Evolutionary conservation across 2,888 invertebrate genomes (phyloP), one percentile per base, ranked within the genome.

Genomic region (Doris montereyensis): DNA sequence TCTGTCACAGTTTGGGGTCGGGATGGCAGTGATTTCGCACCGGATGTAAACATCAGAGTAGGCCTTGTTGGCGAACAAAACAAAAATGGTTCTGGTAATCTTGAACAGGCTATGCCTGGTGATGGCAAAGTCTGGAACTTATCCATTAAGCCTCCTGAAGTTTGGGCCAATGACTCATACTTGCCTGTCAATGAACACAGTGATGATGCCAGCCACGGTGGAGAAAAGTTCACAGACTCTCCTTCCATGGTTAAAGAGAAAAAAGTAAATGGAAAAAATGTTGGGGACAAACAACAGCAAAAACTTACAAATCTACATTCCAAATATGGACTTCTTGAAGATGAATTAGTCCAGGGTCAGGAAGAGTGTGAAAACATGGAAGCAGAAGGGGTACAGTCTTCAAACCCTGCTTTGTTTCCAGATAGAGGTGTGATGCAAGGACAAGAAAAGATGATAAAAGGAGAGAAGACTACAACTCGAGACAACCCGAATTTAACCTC

Each of bases 1-100:
- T 86, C 87, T 34, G 72, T 87, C 24, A 85, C 84, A 80, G 76
- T 85, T 0, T 86, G 86, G 85, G 86, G 84, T 71, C 83, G 85
- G 5, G 85, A 83, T 10, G 85, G 62, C 8, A 2, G 30, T 10
- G 8, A 35, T 10, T 32, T 21, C 41, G 21, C 30, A 13, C 1
- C 13, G 26, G 65, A 34, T 35, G 78, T 52, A 21, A 13, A 30
- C 13, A 28, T 30, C 8, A 58, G 3, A 10, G 41, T 34, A 26
- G 70, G 58, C 1, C 24, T 24, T 5, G 35, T 3, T 21, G 77
- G 58, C 24, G 71, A 77, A 4, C 73, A 74, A n/a, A 28, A 58
- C n/a, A 1, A 26, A 0, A 13, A 30, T 28, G 0, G 17, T 62
- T 5, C 17, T 0, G 21, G 24, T n/a, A 67, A 32, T 8, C 17